Evolutionary conservation across 2,113 vertebrate species (phyloP), one percentile per base, ranked within the genome.

Genomic region (Cariama cristata): DNA sequence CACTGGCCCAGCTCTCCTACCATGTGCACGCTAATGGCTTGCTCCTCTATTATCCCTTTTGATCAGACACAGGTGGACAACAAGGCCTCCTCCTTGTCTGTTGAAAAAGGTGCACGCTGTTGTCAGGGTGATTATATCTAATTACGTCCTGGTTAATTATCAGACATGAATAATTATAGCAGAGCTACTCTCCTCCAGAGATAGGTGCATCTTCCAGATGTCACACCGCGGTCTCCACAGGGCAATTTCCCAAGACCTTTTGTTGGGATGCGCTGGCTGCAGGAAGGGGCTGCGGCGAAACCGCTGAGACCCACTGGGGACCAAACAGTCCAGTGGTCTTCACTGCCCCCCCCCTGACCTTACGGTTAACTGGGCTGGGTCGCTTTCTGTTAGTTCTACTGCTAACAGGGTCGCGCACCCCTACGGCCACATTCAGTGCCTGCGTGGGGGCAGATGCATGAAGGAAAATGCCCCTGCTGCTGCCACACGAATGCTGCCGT

Each of bases 141-240:
- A 98, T 98, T 98, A 98, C 98, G 98, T 94, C 94, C 98, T 96
- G 77, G 97, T 97, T 98, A 98, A 98, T 98, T 98, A 98, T 98
- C 92, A 93, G 96, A 98, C 97, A 96, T 96, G 94, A 98, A 97
- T 98, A 98, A 97, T 98, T 98, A 96, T 94, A 95, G 96, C 85
- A 95, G 88, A 95, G 72, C 90, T 69, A 67, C 93, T 96, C 87
- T 96, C 59, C 80, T 90, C 55, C 49, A 90, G 71, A 95, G 89
- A 93, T 86, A 96, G 93, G 95, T 96, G 84, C 95, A 93, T 97
- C 94, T 98, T 94, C 93, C 97, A 98, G 97, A 97, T 98, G 98
- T 97, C 97, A 84, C 77, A 24, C 60, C 12, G 2, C 0, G 1
- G 67, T 80, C 76, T 96, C 32, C 72, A 52, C 58, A 77, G 93